Percentiles rank a stretch among this genome's conserved stretches.
Evolutionary conservation across 1,140 invertebrate species (phyloP).

Genomic region (Bradynema listronoti): DNA sequence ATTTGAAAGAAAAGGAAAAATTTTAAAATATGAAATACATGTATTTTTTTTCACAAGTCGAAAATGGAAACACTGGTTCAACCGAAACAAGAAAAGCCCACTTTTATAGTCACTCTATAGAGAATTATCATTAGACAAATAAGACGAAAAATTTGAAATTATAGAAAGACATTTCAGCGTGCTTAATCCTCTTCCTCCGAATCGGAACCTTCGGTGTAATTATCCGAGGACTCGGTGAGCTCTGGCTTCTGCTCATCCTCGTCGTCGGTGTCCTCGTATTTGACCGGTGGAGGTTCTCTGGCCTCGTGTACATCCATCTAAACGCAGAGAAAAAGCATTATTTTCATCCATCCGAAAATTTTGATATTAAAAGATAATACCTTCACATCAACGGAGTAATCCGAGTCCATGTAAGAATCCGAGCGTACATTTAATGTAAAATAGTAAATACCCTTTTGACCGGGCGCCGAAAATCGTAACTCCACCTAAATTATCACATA

Average conservation of each 20-base stretch:
- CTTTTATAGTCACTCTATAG: no score
- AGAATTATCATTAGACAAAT: no score
- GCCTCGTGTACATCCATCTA: constrained; percentile 42
- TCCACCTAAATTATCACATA: constrained; percentile 68
- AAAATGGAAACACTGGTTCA: no score
- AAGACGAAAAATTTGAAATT: constrained; percentile 12
- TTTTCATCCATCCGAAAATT: constrained; percentile 6
- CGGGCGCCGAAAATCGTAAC: constrained; percentile 87
- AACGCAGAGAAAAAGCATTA: constrained; percentile 8
- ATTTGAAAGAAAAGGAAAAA: no score
- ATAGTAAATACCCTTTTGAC: constrained; percentile 81
- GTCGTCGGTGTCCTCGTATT: constrained; percentile 44
- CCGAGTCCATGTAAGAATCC: constrained; percentile 75
- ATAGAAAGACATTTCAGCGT: constrained; percentile 17
- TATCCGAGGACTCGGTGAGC: constrained; percentile 21
- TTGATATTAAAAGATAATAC: constrained; percentile 16
- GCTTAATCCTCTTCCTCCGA: constrained; percentile 27
- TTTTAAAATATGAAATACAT: no score
- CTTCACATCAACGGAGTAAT: constrained; percentile 57
- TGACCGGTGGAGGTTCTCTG: constrained; percentile 34
- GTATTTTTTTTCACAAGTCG: no score
- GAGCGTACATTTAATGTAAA: constrained; percentile 86
- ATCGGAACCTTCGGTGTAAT: constrained; percentile 45
- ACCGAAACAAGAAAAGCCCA: no score
- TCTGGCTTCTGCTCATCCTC: constrained; percentile 32